Percentiles rank a stretch among this genome's conserved stretches.
These are phyloP conservation scores for Dicentrarchus labrax DNA, from an alignment of 2,113 vertebrate species.

Conservation along the genomic window DNA sequence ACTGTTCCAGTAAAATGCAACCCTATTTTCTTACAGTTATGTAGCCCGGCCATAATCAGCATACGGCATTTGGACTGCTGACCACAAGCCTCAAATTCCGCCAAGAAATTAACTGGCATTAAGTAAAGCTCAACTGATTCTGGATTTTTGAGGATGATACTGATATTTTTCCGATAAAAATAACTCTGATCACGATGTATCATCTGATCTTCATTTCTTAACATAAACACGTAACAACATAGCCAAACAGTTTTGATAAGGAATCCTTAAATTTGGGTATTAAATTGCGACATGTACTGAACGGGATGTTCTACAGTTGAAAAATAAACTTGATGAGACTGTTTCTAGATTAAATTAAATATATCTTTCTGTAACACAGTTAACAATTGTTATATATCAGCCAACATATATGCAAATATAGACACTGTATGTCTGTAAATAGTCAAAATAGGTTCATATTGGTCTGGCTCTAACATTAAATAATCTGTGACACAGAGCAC, in stretches of 20 bases:
- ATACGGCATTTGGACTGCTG: conserved; percentile 6
- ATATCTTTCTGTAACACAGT: background rate
- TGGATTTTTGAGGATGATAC: background rate
- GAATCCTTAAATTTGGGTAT: background rate
- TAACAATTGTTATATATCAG: background rate
- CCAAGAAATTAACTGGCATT: background rate
- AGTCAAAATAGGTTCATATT: background rate
- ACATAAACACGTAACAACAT: background rate
- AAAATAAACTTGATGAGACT: background rate
- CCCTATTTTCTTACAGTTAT: background rate
- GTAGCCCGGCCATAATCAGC: background rate
- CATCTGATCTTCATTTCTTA: background rate
- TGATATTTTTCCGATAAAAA: background rate
- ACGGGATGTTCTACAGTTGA: background rate
- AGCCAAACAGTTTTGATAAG: background rate
- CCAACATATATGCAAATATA: background rate
- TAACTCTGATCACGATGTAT: background rate
- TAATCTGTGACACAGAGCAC: too few relatives aligned
- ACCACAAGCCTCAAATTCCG: background rate
- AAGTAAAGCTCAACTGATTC: background rate
- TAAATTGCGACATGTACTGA: background rate
- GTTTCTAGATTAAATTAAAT: background rate
- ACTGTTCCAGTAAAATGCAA: conserved; percentile 11
- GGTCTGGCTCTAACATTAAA: background rate
- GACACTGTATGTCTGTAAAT: background rate